Conservation (phyloP, 2,888 invertebrate genomes). For the Globia sparganii region DNA sequence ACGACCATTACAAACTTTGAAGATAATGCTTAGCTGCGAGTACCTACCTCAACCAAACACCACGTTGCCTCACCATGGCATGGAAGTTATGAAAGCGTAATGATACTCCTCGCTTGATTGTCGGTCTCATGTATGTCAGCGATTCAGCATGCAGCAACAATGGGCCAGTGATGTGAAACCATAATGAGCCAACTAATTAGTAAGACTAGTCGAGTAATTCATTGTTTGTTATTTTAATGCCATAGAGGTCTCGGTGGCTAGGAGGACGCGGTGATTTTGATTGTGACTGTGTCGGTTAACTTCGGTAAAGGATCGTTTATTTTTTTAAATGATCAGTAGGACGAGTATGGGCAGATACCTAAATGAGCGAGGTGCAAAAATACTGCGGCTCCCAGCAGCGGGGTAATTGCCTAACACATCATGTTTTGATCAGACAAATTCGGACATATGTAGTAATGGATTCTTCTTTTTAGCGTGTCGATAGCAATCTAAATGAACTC, state of each 20-base stretch:
- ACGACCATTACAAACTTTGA: not conserved
- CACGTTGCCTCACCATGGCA: constrained; percentile 46
- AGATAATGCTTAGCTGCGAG: not conserved
- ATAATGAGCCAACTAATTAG: constrained; percentile 48
- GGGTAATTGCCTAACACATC: too few relatives aligned
- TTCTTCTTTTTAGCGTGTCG: too few relatives aligned
- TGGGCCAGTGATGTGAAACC: constrained; percentile 59
- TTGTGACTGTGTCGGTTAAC: not conserved
- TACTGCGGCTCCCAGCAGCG: not conserved
- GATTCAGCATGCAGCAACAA: constrained; percentile 55
- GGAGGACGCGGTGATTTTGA: not conserved
- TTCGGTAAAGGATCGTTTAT: not conserved
- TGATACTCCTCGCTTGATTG: constrained; percentile 63
- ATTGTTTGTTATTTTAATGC: constrained; percentile 29
- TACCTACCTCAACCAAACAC: constrained; percentile 14
- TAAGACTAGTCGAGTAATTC: constrained; percentile 26
- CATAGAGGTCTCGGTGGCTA: constrained; percentile 2
- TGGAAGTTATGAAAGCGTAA: constrained; percentile 55
- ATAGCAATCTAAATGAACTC: too few relatives aligned
- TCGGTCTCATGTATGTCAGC: constrained; percentile 64
- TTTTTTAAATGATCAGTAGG: constrained; percentile 14
- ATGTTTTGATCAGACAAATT: too few relatives aligned
- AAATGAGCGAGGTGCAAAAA: not conserved
- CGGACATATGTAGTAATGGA: too few relatives aligned
- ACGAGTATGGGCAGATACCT: not conserved